Percentiles rank a stretch among this genome's conserved stretches.
These are phyloP conservation scores for Spisula subtruncata DNA, from an alignment of 2,888 invertebrate genomes.

Conservation along the genomic window DNA sequence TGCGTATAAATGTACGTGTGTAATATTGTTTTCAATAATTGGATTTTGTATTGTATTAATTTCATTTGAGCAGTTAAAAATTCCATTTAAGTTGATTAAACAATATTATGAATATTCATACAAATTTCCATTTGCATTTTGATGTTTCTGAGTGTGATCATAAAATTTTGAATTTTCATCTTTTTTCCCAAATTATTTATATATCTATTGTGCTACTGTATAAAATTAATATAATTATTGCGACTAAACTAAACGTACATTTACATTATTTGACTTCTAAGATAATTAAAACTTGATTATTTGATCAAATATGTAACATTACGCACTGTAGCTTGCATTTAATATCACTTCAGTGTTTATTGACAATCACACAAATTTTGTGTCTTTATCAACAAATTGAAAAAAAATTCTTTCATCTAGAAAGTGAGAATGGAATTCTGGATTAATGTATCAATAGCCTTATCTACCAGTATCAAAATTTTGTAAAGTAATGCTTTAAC, in stretches of 20 bases:
- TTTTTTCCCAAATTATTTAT: too few species aligned
- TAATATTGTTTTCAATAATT: too few species aligned
- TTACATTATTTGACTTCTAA: not conserved
- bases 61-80: too few species aligned
- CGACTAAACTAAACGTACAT: not conserved
- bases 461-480: conserved; percentile 33
- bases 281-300: conserved; percentile 11
- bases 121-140: too few species aligned
- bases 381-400: conserved; percentile 47
- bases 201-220: not conserved
- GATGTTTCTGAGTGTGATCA: too few species aligned
- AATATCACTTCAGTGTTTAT: conserved; percentile 6
- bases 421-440: conserved; percentile 53
- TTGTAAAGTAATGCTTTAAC: conserved; percentile 47
- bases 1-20: too few species aligned
- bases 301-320: not conserved
- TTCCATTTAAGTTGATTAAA: too few species aligned
- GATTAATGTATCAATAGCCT: conserved; percentile 64
- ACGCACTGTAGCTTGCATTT: not conserved
- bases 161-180: too few species aligned
- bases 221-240: not conserved
- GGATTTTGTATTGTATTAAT: too few species aligned
- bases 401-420: conserved; percentile 56
- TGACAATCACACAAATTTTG: not conserved
- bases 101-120: too few species aligned